phyloP scores from a whole-genome alignment of 2,797 vertebrate genomes.

The Philypnodon macrostomus region DNA sequence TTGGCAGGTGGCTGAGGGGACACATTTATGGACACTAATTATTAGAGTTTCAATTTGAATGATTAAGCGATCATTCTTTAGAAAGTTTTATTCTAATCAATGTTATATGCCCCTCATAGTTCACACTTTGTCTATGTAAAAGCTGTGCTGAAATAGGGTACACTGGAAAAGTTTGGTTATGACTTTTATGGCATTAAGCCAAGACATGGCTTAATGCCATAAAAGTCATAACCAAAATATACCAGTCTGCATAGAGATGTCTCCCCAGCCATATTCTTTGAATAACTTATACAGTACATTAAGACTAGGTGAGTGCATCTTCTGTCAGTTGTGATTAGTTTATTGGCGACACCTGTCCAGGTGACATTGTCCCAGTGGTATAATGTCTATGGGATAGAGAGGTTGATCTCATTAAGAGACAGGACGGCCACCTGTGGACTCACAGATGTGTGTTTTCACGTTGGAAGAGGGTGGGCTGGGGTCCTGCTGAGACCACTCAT shows the following conservation, averaged over 20 bases:
- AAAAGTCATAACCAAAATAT: too few species aligned
- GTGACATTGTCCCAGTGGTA: constrained; percentile 16
- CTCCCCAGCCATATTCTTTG: too few species aligned
- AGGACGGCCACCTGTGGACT: constrained; percentile 29
- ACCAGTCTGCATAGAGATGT: too few species aligned
- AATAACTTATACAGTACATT: too few species aligned
- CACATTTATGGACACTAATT: constrained; percentile 6
- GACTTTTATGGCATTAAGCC: background rate
- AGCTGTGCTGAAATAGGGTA: background rate
- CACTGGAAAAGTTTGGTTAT: background rate
- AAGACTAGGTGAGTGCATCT: too few species aligned
- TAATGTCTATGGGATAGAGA: constrained; percentile 15
- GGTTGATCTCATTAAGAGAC: constrained; percentile 33
- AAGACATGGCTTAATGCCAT: too few species aligned
- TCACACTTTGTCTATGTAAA: background rate
- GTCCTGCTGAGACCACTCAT: constrained; percentile 34
- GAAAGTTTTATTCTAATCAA: background rate
- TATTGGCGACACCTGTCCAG: constrained; percentile 6
- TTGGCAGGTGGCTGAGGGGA: constrained; percentile 23
- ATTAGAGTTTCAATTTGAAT: too few species aligned
- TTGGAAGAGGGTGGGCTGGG: constrained; percentile 34
- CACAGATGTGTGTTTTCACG: constrained; percentile 47
- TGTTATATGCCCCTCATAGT: background rate
- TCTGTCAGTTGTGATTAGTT: background rate
- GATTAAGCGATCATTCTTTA: too few species aligned